phyloP scores from a whole-genome alignment of 1,140 invertebrate species.

The Nebria ingens region DNA sequence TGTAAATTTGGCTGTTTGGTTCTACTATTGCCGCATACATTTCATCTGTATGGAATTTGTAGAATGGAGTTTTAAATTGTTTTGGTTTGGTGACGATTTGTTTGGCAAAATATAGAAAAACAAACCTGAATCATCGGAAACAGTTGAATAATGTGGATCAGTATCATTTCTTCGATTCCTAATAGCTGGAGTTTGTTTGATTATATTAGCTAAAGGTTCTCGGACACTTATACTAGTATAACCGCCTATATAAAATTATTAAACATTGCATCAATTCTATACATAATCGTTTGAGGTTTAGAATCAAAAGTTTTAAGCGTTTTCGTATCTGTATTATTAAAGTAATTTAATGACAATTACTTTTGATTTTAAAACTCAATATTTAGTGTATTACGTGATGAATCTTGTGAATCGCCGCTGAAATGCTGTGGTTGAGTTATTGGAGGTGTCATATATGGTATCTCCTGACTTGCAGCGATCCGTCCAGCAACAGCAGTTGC shows the following conservation, averaged over 20 bases:
- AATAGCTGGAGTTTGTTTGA: conserved; percentile 41
- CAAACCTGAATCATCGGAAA: conserved; percentile 73
- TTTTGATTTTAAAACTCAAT: conserved; percentile 13
- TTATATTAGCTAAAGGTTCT: conserved; percentile 68
- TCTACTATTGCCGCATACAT: conserved; percentile 85
- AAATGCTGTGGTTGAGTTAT: conserved; percentile 55
- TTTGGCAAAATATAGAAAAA: conserved; percentile 19
- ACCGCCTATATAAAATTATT: conserved; percentile 53
- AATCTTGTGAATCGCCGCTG: conserved; percentile 78
- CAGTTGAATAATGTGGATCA: conserved; percentile 70
- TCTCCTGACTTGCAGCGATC: conserved; percentile 73
- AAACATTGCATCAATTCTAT: too few relatives aligned
- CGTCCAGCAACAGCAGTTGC: conserved; percentile 73
- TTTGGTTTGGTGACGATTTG: conserved; percentile 12
- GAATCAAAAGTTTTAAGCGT: too few relatives aligned
- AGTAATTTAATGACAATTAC: background rate
- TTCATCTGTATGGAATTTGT: conserved; percentile 52
- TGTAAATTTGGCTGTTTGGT: conserved; percentile 55
- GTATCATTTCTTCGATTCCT: conserved; percentile 39
- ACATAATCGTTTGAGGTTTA: too few relatives aligned
- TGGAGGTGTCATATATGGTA: conserved; percentile 83
- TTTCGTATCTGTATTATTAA: too few relatives aligned
- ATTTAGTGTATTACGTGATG: conserved; percentile 63
- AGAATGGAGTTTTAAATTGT: background rate
- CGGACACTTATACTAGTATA: conserved; percentile 85